phyloP scores from a whole-genome alignment of 2,888 invertebrate genomes.

The Lochmaea capreae region DNA sequence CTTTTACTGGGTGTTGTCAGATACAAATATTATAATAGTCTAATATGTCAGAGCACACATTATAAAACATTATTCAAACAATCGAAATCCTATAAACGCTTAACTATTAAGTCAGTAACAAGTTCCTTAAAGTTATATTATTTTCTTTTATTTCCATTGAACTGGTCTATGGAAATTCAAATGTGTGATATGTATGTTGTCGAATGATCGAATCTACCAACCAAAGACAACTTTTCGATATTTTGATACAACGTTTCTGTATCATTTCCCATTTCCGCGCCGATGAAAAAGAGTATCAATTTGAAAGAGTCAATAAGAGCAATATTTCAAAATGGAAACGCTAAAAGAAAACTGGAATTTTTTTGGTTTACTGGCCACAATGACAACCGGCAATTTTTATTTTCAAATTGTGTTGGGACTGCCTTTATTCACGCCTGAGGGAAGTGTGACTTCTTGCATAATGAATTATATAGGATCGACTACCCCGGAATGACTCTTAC shows the following conservation, averaged over 20 bases:
- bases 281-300: slow-evolving; percentile 23
- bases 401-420: slow-evolving; percentile 4
- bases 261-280: slow-evolving; percentile 33
- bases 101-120: too few relatives aligned
- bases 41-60: too few relatives aligned
- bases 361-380: not conserved
- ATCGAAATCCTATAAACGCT: too few relatives aligned
- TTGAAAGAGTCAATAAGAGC: slow-evolving; percentile 28
- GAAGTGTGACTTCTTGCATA: slow-evolving; percentile 3
- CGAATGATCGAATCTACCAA: not conserved
- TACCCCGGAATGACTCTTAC: not conserved
- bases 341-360: slow-evolving; percentile 22
- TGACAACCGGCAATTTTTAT: not conserved
- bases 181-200: not conserved
- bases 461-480: not conserved
- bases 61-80: too few relatives aligned
- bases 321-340: slow-evolving; percentile 27
- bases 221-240: slow-evolving; percentile 6
- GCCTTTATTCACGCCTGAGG: not conserved
- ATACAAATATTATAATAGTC: too few relatives aligned
- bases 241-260: slow-evolving; percentile 28
- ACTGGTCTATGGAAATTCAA: too few relatives aligned
- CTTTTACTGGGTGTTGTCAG: too few relatives aligned
- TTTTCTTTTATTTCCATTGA: too few relatives aligned
- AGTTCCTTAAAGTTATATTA: too few relatives aligned